phyloP scores from a whole-genome alignment of 2,113 vertebrate genomes.

The Lamprotornis superbus region DNA sequence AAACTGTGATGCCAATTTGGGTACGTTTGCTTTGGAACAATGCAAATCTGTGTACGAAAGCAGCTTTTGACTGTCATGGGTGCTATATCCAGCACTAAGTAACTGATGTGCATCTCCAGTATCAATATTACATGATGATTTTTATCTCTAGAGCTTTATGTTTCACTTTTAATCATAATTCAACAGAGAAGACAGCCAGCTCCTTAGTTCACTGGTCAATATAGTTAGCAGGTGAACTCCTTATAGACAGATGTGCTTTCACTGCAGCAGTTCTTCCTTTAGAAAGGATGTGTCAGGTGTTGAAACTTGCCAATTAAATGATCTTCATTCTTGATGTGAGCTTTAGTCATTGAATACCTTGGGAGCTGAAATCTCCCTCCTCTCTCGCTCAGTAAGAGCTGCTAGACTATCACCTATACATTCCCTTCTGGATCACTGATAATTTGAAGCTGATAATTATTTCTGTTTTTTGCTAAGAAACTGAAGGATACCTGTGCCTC shows the following conservation, averaged over 20 bases:
- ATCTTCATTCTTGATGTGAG: slow-evolving; percentile 7
- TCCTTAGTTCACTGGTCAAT: background rate
- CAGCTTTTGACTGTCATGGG: background rate
- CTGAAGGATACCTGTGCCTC: background rate
- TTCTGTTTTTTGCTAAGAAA: background rate
- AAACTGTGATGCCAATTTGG: accelerated
- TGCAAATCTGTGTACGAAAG: background rate
- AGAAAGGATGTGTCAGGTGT: background rate
- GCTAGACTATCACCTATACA: background rate
- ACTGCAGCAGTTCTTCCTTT: background rate
- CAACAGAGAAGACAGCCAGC: background rate
- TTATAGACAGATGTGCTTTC: background rate
- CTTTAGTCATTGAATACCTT: background rate
- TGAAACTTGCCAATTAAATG: slow-evolving; percentile 48
- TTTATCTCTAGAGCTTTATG: background rate
- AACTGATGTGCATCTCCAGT: background rate
- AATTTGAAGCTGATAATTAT: background rate
- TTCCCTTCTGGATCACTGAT: background rate
- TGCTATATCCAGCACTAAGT: background rate
- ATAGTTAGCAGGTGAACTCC: background rate
- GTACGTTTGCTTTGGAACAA: background rate
- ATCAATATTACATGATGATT: background rate
- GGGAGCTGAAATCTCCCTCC: background rate
- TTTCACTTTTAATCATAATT: slow-evolving; percentile 37
- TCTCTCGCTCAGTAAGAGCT: background rate